These are phyloP conservation scores for Tenodera sinensis DNA, from an alignment of 2,888 invertebrate species.

Conservation along the genomic window DNA sequence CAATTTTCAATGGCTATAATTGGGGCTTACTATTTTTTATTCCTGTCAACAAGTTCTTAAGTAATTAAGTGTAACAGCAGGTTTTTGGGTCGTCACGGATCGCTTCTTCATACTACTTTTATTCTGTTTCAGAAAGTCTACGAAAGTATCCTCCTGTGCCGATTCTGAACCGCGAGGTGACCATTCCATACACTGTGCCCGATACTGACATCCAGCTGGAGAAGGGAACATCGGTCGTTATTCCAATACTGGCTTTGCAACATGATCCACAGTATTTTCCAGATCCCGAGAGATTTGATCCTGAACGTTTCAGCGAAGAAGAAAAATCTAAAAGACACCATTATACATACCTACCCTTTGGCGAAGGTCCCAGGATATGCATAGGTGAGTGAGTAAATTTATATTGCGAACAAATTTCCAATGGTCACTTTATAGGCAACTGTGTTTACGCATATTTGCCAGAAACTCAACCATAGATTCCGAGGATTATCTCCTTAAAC, in stretches of 20 bases:
- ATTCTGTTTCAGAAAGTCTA: constrained; percentile 34
- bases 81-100: no score
- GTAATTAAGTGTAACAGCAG: no score
- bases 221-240: constrained; percentile 24
- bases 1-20: no score
- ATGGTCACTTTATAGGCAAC: no score
- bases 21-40: no score
- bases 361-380: constrained; percentile 26
- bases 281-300: constrained; percentile 39
- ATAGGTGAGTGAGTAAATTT: constrained; percentile 14
- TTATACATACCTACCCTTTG: constrained; percentile 27
- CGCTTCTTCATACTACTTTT: no score
- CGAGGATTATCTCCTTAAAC: no score
- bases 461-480: no score
- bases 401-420: no score
- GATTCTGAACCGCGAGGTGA: constrained; percentile 24
- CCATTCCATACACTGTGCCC: constrained; percentile 27
- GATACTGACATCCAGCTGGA: constrained; percentile 41
- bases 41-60: no score
- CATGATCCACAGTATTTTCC: constrained; percentile 36
- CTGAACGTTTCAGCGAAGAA: constrained; percentile 36
- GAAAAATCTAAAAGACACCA: constrained; percentile 32
- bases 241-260: constrained; percentile 36
- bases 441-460: no score
- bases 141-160: constrained; percentile 36